Evolutionary conservation across 2,797 vertebrate genomes (phyloP).

Genomic region (Strix occidentalis): DNA sequence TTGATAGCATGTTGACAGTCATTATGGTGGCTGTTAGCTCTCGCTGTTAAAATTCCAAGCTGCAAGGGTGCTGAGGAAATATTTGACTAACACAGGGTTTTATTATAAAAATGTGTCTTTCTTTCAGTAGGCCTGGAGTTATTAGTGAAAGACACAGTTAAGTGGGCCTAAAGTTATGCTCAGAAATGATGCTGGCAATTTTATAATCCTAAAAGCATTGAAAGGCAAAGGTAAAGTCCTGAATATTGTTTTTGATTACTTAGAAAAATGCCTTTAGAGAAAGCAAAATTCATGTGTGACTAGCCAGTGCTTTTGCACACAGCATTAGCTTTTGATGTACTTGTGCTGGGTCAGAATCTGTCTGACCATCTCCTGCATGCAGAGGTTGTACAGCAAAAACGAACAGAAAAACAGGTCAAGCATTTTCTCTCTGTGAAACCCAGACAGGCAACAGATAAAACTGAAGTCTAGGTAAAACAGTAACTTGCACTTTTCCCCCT

Average conservation of each 20-base stretch:
- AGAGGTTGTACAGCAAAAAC: background rate
- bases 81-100: background rate
- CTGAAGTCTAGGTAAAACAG: background rate
- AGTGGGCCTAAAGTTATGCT: background rate
- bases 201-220: background rate
- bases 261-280: background rate
- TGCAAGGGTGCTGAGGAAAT: background rate
- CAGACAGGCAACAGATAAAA: background rate
- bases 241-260: background rate
- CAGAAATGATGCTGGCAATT: background rate
- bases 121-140: background rate
- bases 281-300: background rate
- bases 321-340: background rate
- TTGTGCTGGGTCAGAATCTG: background rate
- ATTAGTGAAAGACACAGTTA: background rate
- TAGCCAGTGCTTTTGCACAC: background rate
- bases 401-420: background rate
- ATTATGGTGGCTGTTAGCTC: background rate
- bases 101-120: background rate
- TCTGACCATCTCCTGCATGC: background rate
- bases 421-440: background rate
- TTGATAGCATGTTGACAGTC: background rate
- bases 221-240: background rate
- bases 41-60: background rate
- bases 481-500: background rate